These are phyloP conservation scores for Falco berigora DNA, from an alignment of 2,797 vertebrate species.

Conservation along the genomic window DNA sequence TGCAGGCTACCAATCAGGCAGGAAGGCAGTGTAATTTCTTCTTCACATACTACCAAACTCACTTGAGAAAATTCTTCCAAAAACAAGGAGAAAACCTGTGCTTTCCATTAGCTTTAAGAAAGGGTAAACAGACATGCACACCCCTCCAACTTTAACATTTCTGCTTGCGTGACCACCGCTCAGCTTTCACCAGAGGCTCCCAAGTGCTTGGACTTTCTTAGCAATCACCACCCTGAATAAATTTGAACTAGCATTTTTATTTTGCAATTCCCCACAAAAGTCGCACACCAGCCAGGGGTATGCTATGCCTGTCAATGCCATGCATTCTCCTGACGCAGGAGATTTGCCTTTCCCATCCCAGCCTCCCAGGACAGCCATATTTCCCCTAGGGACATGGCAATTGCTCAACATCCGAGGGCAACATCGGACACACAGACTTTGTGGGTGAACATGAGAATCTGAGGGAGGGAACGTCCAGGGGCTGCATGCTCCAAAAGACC, in stretches of 20 bases:
- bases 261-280: background rate
- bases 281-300: background rate
- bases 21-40: background rate
- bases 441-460: background rate
- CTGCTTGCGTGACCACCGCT: background rate
- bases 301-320: background rate
- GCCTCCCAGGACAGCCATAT: background rate
- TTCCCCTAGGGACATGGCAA: accelerated
- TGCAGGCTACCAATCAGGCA: background rate
- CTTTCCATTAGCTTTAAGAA: background rate
- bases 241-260: background rate
- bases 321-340: background rate
- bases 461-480: background rate
- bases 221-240: background rate
- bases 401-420: background rate
- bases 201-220: background rate
- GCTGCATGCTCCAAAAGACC: background rate
- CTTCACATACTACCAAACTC: background rate
- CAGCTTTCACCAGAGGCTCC: background rate
- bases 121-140: background rate
- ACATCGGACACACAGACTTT: background rate
- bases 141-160: background rate
- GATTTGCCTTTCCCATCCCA: background rate
- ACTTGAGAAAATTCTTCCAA: background rate
- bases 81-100: background rate